phyloP scores from a whole-genome alignment of 2,888 invertebrate species.

The Machimus rusticus region DNA sequence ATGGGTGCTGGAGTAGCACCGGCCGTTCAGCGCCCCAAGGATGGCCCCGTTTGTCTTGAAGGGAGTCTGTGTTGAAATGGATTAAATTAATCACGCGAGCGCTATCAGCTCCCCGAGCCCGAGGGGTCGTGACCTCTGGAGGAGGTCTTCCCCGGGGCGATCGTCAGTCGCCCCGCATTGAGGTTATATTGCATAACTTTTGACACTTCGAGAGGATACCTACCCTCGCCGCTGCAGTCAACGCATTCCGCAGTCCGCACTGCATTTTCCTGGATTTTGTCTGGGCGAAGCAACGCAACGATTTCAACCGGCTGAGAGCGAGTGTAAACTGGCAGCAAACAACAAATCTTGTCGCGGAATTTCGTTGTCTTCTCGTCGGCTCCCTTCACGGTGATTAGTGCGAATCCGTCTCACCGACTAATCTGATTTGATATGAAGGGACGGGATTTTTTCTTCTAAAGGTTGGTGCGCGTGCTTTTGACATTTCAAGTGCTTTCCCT shows the following conservation, averaged over 20 bases:
- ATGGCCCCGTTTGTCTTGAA: slow-evolving; percentile 60
- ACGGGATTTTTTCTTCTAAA: background rate
- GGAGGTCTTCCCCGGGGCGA: background rate
- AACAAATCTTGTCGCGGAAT: background rate
- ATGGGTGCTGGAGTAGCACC: slow-evolving; percentile 74
- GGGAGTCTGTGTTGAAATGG: slow-evolving; percentile 52
- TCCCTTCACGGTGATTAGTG: background rate
- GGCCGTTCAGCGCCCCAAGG: slow-evolving; percentile 61
- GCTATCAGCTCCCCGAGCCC: background rate
- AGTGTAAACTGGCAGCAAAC: background rate
- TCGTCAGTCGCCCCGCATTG: background rate
- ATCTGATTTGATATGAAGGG: background rate
- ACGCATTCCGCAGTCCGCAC: slow-evolving; percentile 42
- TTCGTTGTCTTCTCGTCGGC: background rate
- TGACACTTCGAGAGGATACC: background rate
- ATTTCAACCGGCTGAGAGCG: background rate
- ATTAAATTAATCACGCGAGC: background rate
- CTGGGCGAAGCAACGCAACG: background rate
- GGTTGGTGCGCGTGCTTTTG: background rate
- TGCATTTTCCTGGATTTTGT: slow-evolving; percentile 39
- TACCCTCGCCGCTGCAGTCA: slow-evolving; percentile 44
- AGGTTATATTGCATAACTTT: slow-evolving; percentile 44
- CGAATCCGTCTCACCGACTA: background rate
- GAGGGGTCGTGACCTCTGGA: slow-evolving; percentile 15
- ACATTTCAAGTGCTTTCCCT: background rate